Percentiles rank a stretch among this genome's conserved stretches.
These are phyloP conservation scores for Pluvialis apricaria DNA, from an alignment of 2,113 vertebrate genomes.

Conservation along the genomic window DNA sequence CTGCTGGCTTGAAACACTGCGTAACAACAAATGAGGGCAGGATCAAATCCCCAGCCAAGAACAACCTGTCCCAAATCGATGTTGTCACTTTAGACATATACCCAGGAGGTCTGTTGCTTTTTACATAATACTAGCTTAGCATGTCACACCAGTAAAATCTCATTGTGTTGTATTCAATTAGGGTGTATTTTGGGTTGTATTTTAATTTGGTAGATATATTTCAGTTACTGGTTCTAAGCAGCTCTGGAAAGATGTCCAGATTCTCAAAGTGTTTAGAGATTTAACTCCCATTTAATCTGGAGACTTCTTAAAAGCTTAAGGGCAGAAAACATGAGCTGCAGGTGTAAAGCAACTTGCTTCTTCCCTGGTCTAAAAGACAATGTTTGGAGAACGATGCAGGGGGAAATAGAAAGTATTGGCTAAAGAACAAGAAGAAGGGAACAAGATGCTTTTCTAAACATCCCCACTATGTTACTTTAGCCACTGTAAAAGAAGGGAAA, in stretches of 20 bases:
- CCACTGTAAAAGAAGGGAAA: neutral
- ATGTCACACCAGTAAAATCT: neutral
- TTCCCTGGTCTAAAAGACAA: neutral
- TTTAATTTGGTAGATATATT: neutral
- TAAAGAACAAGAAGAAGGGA: neutral
- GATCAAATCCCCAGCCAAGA: neutral
- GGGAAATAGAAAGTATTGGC: neutral
- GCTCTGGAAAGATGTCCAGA: neutral
- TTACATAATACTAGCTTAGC: neutral
- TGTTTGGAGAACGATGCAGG: neutral
- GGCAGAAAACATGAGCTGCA: neutral
- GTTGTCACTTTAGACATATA: neutral
- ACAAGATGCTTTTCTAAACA: neutral
- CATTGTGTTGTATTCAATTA: neutral
- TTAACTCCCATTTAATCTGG: neutral
- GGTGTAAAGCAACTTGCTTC: neutral
- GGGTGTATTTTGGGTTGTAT: neutral
- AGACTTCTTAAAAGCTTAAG: neutral
- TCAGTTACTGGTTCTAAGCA: neutral
- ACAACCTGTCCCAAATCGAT: neutral
- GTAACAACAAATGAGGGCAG: neutral
- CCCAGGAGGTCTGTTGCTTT: neutral
- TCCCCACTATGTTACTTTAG: neutral
- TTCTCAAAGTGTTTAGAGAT: neutral
- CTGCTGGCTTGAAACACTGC: accelerated